phyloP scores from a whole-genome alignment of 2,797 vertebrate species.

The Remorina albescens region DNA sequence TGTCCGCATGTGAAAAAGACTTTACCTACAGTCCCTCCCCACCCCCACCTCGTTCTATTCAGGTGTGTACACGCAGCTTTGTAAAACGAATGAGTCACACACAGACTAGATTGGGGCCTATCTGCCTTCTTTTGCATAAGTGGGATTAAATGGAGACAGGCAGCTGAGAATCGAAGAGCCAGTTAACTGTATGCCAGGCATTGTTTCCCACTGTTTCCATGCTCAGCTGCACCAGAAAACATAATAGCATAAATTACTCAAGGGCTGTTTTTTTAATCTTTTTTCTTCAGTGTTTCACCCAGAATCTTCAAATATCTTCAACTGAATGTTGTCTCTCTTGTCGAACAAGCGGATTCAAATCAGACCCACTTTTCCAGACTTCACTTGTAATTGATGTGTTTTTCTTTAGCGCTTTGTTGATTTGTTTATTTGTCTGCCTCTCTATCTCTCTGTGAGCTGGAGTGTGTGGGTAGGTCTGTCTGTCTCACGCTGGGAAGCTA shows the following conservation, averaged over 20 bases:
- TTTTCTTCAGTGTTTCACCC: conserved; percentile 22
- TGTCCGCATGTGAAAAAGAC: conserved; percentile 16
- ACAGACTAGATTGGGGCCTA: conserved; percentile 16
- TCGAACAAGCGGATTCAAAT: conserved; percentile 26
- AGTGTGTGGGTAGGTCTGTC: conserved; percentile 23
- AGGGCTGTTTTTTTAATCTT: not conserved
- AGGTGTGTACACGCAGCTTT: conserved; percentile 30
- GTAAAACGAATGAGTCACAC: conserved; percentile 37
- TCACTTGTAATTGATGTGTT: conserved; percentile 39
- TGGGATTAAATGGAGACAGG: conserved; percentile 19
- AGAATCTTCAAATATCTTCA: no score
- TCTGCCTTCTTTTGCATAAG: conserved; percentile 21
- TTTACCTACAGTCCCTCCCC: not conserved
- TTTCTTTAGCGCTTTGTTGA: conserved; percentile 30
- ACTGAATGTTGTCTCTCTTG: conserved; percentile 32
- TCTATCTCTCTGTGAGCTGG: not conserved
- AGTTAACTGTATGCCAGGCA: conserved; percentile 24
- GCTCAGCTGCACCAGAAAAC: conserved; percentile 45
- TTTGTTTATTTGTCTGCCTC: conserved; percentile 35
- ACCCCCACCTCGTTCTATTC: conserved; percentile 16
- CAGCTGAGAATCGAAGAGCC: conserved; percentile 42
- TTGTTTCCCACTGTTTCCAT: conserved; percentile 39
- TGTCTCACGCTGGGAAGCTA: conserved; percentile 10
- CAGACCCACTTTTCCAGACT: conserved; percentile 51
- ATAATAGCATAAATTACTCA: conserved; percentile 43